These are phyloP conservation scores for Tetraneura akinire DNA, from an alignment of 1,140 invertebrate species.

Conservation along the genomic window DNA sequence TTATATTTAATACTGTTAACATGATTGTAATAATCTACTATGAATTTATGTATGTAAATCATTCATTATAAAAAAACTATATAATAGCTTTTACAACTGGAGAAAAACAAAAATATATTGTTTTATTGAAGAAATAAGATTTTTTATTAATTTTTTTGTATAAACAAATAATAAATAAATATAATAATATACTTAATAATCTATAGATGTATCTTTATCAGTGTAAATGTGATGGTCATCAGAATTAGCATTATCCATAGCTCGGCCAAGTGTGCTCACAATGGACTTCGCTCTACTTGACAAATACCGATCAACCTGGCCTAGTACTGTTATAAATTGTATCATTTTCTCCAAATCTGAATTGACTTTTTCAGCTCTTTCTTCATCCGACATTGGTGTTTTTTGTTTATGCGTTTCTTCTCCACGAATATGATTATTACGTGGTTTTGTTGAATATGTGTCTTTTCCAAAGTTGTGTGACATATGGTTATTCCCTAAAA, in stretches of 20 bases:
- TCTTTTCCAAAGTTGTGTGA: background rate
- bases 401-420: background rate
- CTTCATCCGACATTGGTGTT: background rate
- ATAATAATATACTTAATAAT: conserved; percentile 15
- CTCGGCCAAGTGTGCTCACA: conserved; percentile 22
- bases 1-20: background rate
- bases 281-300: conserved; percentile 30
- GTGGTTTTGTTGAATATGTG: background rate
- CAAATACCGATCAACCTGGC: conserved; percentile 32
- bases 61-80: background rate
- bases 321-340: conserved; percentile 27
- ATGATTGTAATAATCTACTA: background rate
- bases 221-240: conserved; percentile 1
- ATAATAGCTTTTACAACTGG: background rate
- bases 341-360: conserved; percentile 33
- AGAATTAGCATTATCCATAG: conserved; percentile 20
- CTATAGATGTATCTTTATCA: background rate
- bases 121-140: too few species aligned
- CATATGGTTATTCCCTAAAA: background rate
- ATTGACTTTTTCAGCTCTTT: conserved; percentile 31
- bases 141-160: conserved; percentile 5
- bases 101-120: background rate
- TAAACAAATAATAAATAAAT: conserved; percentile 21
- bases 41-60: too few species aligned
- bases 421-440: background rate